Evolutionary conservation across 2,797 vertebrate genomes (phyloP).

Genomic region (Saxicola maurus): DNA sequence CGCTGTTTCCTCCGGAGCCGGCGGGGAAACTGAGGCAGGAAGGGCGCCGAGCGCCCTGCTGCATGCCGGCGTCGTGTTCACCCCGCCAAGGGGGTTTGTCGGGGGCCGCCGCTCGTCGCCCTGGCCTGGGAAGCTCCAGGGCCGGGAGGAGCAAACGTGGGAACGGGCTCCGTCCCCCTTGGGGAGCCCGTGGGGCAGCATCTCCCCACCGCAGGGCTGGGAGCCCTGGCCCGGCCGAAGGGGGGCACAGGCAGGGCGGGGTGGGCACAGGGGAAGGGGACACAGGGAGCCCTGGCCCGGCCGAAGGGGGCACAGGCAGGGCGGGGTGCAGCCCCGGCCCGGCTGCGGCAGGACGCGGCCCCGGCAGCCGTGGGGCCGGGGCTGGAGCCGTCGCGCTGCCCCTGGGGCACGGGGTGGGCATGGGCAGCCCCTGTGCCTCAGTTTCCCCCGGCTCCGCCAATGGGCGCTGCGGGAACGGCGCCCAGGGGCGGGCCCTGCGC

Average conservation of each 20-base stretch:
- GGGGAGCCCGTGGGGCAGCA: not conserved
- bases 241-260: not conserved
- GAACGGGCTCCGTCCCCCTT: not conserved
- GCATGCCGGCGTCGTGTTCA: not conserved
- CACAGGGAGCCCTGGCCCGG: not conserved
- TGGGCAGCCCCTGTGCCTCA: not conserved
- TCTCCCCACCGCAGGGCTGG: not conserved
- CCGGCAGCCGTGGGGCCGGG: not conserved
- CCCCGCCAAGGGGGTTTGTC: not conserved
- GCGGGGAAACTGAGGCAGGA: not conserved
- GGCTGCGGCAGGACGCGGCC: not conserved
- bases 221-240: not conserved
- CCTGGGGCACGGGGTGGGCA: not conserved
- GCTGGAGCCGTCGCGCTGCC: not conserved
- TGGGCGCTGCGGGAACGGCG: not conserved
- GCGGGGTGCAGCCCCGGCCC: not conserved
- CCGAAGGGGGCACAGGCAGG: not conserved
- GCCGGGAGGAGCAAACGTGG: not conserved
- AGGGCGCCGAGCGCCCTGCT: not conserved
- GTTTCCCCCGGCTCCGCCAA: slow-evolving; percentile 12
- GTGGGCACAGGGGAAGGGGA: too few species aligned
- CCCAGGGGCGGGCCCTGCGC: not conserved
- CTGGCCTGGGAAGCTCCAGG: not conserved
- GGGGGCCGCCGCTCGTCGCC: not conserved
- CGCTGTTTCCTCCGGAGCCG: not conserved